These are phyloP conservation scores for Capitulum mitella DNA, from an alignment of 2,888 invertebrate species.

Conservation along the genomic window DNA sequence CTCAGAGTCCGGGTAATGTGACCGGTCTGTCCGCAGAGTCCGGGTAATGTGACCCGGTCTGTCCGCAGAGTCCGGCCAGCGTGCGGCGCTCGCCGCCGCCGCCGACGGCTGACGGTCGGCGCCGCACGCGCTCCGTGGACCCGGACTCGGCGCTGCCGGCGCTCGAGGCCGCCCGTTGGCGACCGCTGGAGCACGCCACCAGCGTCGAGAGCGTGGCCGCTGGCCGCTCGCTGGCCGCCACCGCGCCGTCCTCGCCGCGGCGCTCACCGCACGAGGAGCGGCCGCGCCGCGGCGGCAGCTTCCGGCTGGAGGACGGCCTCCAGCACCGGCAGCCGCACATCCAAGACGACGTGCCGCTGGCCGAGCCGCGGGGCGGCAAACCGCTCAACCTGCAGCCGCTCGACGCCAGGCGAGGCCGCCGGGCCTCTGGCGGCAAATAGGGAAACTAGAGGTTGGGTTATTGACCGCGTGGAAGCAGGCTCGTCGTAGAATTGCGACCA, in stretches of 20 bases:
- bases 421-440: too few relatives aligned
- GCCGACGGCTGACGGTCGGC: not conserved
- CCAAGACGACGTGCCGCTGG: not conserved
- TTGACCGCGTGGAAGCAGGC: too few relatives aligned
- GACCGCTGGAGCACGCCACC: not conserved
- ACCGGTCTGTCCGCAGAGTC: too few relatives aligned
- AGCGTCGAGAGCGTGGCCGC: conserved; percentile 3
- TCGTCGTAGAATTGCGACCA: too few relatives aligned
- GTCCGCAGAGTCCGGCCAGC: not conserved
- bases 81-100: not conserved
- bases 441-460: too few relatives aligned
- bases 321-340: not conserved
- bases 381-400: conserved; percentile 1
- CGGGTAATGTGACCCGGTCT: too few relatives aligned
- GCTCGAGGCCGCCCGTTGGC: not conserved
- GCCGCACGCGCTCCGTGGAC: not conserved
- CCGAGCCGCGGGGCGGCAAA: conserved; percentile 1
- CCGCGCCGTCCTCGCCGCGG: not conserved
- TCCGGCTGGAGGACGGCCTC: not conserved
- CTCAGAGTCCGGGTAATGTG: too few relatives aligned
- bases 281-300: not conserved
- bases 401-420: not conserved
- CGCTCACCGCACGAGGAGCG: not conserved
- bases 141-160: not conserved
- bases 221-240: not conserved